These are phyloP conservation scores for Drosophila picticornis DNA, from an alignment of 2,888 invertebrate species.

Conservation along the genomic window DNA sequence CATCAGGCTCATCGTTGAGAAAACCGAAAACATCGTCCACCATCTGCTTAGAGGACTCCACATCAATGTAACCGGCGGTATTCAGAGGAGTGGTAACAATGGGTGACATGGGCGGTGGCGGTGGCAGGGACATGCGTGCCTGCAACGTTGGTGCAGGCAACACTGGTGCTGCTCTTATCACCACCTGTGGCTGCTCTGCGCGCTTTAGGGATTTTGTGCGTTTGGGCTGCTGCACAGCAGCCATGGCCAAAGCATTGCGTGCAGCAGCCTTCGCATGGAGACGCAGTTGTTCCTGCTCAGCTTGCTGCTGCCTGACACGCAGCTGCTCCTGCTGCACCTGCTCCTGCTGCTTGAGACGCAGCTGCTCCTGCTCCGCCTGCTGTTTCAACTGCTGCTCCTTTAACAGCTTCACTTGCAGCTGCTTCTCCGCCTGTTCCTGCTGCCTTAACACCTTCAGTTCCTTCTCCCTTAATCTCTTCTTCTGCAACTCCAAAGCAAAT, in stretches of 20 bases:
- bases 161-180: not conserved
- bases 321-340: conserved; percentile 82
- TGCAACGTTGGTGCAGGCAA: conserved; percentile 61
- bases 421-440: conserved; percentile 16
- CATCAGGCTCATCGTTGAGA: conserved; percentile 86
- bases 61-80: conserved; percentile 74
- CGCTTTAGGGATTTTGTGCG: conserved; percentile 88
- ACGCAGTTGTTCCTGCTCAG: conserved; percentile 79
- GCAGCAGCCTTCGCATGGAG: conserved; percentile 88
- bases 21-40: conserved; percentile 90
- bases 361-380: conserved; percentile 12
- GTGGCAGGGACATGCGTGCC: conserved; percentile 58
- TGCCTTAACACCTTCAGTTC: conserved; percentile 12
- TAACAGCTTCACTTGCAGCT: conserved; percentile 83
- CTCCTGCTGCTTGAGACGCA: conserved; percentile 82
- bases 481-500: conserved; percentile 71
- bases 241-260: conserved; percentile 88
- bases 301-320: conserved; percentile 13
- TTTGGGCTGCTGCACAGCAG: conserved; percentile 90
- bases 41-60: conserved; percentile 87
- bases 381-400: conserved; percentile 84
- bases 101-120: conserved; percentile 49
- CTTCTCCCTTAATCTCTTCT: conserved; percentile 73
- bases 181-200: conserved; percentile 44
- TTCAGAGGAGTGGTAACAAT: conserved; percentile 51